Evolutionary conservation across 2,888 invertebrate genomes (phyloP).

Genomic region (Pegoplata infirma): DNA sequence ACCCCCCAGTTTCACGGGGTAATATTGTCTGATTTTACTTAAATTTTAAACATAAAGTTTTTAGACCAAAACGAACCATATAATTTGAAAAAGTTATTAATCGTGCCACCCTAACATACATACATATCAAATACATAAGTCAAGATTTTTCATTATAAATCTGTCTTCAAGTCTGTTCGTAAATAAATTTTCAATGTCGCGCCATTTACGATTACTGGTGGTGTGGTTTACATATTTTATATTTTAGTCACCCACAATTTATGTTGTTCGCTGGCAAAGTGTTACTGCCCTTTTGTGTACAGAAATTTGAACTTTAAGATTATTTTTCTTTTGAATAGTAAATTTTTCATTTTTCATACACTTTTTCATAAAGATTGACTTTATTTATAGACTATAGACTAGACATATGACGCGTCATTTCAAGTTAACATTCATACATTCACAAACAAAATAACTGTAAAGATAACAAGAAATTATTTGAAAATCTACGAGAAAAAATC

Average conservation of each 20-base stretch:
- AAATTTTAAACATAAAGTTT: too few relatives aligned
- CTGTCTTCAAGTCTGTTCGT: conserved; percentile 9
- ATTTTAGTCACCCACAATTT: conserved; percentile 4
- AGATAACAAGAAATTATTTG: too few relatives aligned
- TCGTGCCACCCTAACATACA: too few relatives aligned
- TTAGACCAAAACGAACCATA: background rate
- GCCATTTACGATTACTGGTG: background rate
- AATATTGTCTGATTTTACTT: too few relatives aligned
- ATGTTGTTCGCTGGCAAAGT: background rate
- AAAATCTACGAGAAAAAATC: too few relatives aligned
- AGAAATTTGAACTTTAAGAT: background rate
- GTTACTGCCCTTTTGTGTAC: background rate
- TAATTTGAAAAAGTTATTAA: too few relatives aligned
- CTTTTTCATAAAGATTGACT: background rate
- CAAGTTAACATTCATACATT: background rate
- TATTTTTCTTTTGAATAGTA: background rate
- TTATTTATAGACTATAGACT: background rate
- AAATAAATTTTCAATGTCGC: conserved; percentile 27
- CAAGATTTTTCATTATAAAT: background rate
- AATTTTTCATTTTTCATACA: too few relatives aligned
- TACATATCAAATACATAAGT: background rate
- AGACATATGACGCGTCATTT: too few relatives aligned
- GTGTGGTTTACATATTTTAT: background rate
- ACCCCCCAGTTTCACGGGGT: too few relatives aligned
- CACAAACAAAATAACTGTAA: too few relatives aligned